Evolutionary conservation across 1,140 invertebrate species (phyloP), one percentile per base, ranked within the genome.

Genomic region (Hestina assimilis): DNA sequence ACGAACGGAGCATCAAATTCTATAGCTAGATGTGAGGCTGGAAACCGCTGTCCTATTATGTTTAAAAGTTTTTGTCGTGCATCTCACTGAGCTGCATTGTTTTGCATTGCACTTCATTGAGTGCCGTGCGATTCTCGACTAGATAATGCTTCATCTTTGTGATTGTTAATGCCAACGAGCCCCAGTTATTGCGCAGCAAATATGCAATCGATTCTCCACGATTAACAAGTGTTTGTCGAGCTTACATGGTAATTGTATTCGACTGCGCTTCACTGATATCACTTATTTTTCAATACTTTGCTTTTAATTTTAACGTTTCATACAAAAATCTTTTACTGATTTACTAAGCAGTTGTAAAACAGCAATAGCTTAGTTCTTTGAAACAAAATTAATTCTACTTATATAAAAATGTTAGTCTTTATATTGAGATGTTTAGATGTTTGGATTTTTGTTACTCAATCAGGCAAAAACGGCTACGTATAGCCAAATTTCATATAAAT

Each of bases 21-120:
- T 54, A 72, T 72, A 56, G 67, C 69, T 63, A 73, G 75, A 74
- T 66, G 69, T 69, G 71, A 73, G 71, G 68, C 75, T 71, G 69
- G 70, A 67, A 76, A 71, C 66, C 59, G 63, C 58, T 69, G 56
- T 38, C 69, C 75, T 75, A 73, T 75, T 72, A 77, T 63, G 69
- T 69, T 59, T 55, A 68, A 66, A 79, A 68, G 48, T 79, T 75
- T 72, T 82, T 79, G 70, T 77, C 69, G 73, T 69, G 72, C 79
- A 70, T 75, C 69, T 76, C 67, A 68, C 70, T 52, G 59, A 64
- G 33, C 19, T 38, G 65, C 72, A 79, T 74, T 77, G 72, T 80
- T 72, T 15, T 21, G 59, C 57, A 56, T 33, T 78, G 63, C 63
- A 65, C 66, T 79, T 69, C 46, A 80, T 73, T 73, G 69, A 81